These are phyloP conservation scores for Zaprionus bogoriensis DNA, from an alignment of 2,888 invertebrate species.

Conservation along the genomic window DNA sequence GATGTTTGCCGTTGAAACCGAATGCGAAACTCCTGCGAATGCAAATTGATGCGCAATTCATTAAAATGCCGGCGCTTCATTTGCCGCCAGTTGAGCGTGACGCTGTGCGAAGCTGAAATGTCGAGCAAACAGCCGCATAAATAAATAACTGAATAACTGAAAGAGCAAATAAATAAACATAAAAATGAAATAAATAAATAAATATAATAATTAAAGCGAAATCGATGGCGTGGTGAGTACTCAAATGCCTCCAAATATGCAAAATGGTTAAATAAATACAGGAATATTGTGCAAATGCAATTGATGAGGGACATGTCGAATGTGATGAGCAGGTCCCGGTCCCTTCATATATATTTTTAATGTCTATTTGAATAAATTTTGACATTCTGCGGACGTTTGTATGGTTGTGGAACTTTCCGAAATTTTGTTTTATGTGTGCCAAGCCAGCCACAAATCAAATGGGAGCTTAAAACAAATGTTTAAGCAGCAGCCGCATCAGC, in stretches of 20 bases:
- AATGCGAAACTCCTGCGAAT: constrained; percentile 38
- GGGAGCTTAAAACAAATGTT: constrained; percentile 30
- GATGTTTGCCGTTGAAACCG: constrained; percentile 38
- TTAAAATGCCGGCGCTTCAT: constrained; percentile 66
- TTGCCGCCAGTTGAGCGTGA: constrained; percentile 58
- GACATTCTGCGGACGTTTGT: constrained; percentile 54
- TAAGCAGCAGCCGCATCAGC: constrained; percentile 28
- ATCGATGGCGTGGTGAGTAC: background rate
- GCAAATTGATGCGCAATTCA: constrained; percentile 69
- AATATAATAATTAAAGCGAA: constrained; percentile 8
- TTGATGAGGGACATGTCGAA: background rate
- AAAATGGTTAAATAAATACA: background rate
- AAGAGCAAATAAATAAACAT: background rate
- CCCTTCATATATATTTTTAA: background rate
- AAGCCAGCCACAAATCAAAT: constrained; percentile 54
- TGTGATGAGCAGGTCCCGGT: background rate
- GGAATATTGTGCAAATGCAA: background rate
- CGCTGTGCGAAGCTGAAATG: constrained; percentile 16
- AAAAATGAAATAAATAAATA: constrained; percentile 22
- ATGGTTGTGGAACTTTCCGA: constrained; percentile 35
- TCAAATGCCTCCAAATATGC: background rate
- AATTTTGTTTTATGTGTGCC: constrained; percentile 43
- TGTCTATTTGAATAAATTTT: constrained; percentile 33
- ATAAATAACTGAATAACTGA: constrained; percentile 33
- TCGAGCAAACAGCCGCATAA: constrained; percentile 13